Evolutionary conservation across 2,888 invertebrate species (phyloP), one percentile per base, ranked within the genome.

Genomic region (Macropis europaea): DNA sequence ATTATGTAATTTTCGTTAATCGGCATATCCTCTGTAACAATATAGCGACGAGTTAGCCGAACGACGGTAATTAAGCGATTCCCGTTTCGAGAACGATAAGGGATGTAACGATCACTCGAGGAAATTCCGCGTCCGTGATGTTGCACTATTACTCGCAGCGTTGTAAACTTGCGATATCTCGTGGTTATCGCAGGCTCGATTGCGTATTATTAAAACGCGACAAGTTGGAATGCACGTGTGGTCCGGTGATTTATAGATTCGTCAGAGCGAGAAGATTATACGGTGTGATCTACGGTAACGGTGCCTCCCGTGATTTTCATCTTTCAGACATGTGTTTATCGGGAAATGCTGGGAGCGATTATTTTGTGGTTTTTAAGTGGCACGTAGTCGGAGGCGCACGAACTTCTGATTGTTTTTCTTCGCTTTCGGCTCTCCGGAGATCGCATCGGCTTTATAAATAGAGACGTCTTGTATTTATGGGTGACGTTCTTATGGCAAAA

Each of bases 371-470:
- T 61, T 64, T 53, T 40, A 53, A 53, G 24, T 28, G 19, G 26
- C 38, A 11, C 5, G 38, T 38, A 38, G 30, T 38, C 32, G 24
- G 30, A 17, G 38, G 17, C 24, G 34, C 13, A 26, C 13, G 13
- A 17, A 38, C 17, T 15, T 48, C 17, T 54, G 61, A 54, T 67
- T 61, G 13, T 61, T 67, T 64, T 52, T 38, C 61, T 47, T 67
- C 40, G 15, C 60, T 53, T 36, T 60, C 19, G 52, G 52, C 43
- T 32, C 45, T 3, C 3, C 3, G 5, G 15, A n/a, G 24, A 47
- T 60, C 45, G 9, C 26, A 13, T 53, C n/a, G 3, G 2, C 32
- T 53, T 60, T 53, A 53, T 61, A 53, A 40, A 56, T 43, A 54
- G 40, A 60, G 28, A 13, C 4, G 6, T 40, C 30, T 32, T 26